Conservation (phyloP, 2,888 invertebrate genomes). For the Leptopilina drosophilae region DNA sequence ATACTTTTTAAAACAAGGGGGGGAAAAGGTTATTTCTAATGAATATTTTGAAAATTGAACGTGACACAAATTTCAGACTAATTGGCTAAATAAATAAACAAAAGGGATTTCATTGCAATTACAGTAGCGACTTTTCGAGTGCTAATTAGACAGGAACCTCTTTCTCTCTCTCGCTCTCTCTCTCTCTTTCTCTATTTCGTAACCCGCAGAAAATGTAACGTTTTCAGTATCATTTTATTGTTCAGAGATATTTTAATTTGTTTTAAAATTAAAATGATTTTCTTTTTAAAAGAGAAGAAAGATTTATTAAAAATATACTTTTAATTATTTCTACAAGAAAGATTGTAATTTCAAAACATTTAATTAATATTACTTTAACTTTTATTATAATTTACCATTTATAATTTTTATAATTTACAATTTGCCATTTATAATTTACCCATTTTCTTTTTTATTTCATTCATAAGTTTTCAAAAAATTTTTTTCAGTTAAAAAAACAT, state of each 20-base stretch:
- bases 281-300: not conserved
- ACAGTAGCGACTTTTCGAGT: constrained; percentile 52
- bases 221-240: not conserved
- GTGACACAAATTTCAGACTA: constrained; percentile 52
- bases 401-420: constrained; percentile 4
- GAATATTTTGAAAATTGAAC: not conserved
- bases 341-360: too few relatives aligned
- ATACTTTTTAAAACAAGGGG: too few relatives aligned
- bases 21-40: too few relatives aligned
- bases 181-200: constrained; percentile 37
- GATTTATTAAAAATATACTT: not conserved
- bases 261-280: not conserved
- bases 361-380: too few relatives aligned
- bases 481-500: too few relatives aligned
- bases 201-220: constrained; percentile 48
- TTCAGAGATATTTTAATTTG: not conserved
- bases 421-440: constrained; percentile 1
- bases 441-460: not conserved
- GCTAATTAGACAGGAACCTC: constrained; percentile 59
- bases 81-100: constrained; percentile 53
- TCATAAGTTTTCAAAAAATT: not conserved
- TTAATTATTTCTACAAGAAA: too few relatives aligned
- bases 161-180: constrained; percentile 12
- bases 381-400: constrained; percentile 2
- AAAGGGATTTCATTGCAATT: constrained; percentile 56